Base-by-base conservation (phyloP, 2,797 vertebrate genomes). In the Catostomus latipinnis region DNA sequence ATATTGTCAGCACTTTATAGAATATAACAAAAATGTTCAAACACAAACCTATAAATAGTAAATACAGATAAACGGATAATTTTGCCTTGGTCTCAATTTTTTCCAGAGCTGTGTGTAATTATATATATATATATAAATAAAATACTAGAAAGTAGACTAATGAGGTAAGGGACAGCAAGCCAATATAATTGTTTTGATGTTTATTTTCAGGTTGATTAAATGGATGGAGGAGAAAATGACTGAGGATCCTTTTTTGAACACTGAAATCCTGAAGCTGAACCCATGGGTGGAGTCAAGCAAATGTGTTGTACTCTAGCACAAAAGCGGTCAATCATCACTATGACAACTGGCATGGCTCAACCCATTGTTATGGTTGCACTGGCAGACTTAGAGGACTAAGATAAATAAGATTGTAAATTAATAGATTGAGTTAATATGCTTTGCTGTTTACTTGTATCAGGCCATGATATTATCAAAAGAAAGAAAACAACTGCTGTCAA, bases 281-380 rank as follows among this genome's bases (percentile, higher is more conserved):
- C 97, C 98, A 0, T 99, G 98, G 97, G 96, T 99, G 90, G 98
- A 99, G 86, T 96, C 96, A 86, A 96, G 96, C 74, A 99, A 99
- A 91, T 99, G 98, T 78, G 86, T 89, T 89, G 91, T 99, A 88
- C 95, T 99, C 83, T 98, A 93, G 91, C 74, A 34, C 18, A 48
- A 70, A 60, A 85, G 82, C 86, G 75, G 84, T 61, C 87, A 87
- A 74, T 5, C 13, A 5, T 57, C 13, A n/a, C 77, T 48, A 48
- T 69, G 54, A 61, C 49, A 12, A 54, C n/a, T 11, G 6, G 4
- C 45, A 14, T 34, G 34, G 34, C 65, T 63, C 66, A 57, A 71
- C 22, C 49, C 11, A 74, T n/a, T 16, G 34, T 11, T 13, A 12
- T 11, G 14, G 50, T 46, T 58, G 5, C 34, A 71, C 46, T 18